These are phyloP conservation scores for Chionomys nivalis DNA, from an alignment of 2,113 vertebrate genomes.

Conservation along the genomic window DNA sequence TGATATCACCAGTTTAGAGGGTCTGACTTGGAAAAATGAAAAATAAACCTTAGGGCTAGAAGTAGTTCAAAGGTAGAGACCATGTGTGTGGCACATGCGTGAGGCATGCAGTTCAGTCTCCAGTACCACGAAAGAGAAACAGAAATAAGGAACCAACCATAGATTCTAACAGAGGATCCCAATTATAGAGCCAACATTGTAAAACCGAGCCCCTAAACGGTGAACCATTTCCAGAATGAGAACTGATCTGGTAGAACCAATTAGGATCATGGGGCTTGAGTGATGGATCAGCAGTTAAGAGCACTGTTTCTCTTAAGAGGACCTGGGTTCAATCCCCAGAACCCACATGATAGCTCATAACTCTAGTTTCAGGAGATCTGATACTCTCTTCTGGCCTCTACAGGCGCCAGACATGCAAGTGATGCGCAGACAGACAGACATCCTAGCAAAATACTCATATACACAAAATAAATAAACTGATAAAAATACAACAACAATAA, in stretches of 20 bases:
- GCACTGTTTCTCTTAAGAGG: background rate
- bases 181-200: background rate
- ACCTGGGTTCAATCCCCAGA: background rate
- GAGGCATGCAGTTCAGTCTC: background rate
- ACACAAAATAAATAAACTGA: background rate
- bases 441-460: background rate
- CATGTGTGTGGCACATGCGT: background rate
- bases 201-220: background rate
- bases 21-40: constrained; percentile 47
- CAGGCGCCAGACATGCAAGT: background rate
- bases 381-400: background rate
- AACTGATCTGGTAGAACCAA: background rate
- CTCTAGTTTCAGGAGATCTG: background rate
- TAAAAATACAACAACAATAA: background rate
- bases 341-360: background rate
- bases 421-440: background rate
- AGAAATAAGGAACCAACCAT: background rate
- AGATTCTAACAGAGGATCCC: background rate
- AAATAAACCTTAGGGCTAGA: background rate
- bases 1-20: constrained; percentile 47
- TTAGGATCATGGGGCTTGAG: background rate
- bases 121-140: background rate
- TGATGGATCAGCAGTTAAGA: background rate
- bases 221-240: background rate
- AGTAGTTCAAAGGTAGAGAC: background rate